Evolutionary conservation across 2,113 vertebrate genomes (phyloP).

Genomic region (Cercopithecus mona): DNA sequence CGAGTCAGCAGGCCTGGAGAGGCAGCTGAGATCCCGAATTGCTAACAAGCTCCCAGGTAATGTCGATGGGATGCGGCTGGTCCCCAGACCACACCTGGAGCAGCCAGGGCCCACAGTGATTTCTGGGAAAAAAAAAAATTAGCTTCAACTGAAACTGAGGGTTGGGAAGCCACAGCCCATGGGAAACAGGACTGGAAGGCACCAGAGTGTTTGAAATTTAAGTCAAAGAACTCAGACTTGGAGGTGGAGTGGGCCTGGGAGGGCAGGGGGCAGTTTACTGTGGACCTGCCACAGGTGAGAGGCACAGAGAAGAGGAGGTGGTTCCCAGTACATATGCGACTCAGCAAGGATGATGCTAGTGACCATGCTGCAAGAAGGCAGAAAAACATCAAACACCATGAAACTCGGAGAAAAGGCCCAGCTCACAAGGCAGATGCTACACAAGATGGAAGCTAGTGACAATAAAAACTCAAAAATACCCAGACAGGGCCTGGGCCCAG

Average conservation of each 20-base stretch:
- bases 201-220: neutral
- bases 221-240: neutral
- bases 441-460: neutral
- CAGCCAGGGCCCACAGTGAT: rapidly evolving
- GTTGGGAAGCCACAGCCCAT: neutral
- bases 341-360: rapidly evolving
- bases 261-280: rapidly evolving
- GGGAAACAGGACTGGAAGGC: neutral
- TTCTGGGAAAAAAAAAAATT: neutral
- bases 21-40: neutral
- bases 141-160: neutral
- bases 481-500: neutral
- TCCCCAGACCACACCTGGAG: neutral
- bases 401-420: neutral
- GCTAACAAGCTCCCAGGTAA: neutral
- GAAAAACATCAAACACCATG: rapidly evolving
- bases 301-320: neutral
- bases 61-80: rapidly evolving
- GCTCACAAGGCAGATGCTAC: neutral
- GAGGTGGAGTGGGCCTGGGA: no score
- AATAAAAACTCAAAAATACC: neutral
- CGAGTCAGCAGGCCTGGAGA: neutral
- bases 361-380: neutral
- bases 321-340: neutral
- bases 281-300: neutral